Percentiles rank a stretch among this genome's conserved stretches.
Conservation (phyloP, 2,113 vertebrate genomes). For the Lycocorax pyrrhopterus region DNA sequence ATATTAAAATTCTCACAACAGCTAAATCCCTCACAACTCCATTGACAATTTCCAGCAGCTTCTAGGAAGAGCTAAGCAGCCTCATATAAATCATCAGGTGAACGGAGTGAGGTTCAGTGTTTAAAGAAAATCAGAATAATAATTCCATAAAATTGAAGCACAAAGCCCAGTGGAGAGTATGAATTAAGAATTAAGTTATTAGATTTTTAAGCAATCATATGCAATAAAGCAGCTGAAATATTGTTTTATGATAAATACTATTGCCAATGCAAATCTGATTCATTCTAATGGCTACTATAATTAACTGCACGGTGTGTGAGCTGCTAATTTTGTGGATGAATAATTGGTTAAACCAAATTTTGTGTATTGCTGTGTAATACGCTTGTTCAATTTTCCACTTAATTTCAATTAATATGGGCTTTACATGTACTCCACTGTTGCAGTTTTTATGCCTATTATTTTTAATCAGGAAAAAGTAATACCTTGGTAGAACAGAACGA, state of each 20-base stretch:
- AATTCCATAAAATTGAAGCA: neutral
- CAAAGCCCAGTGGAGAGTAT: neutral
- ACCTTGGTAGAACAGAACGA: conserved; percentile 3
- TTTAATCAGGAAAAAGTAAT: conserved; percentile 60
- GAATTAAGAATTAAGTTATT: neutral
- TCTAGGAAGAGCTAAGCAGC: neutral
- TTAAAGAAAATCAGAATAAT: conserved; percentile 4
- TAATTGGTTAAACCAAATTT: conserved; percentile 42
- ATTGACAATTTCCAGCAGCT: neutral
- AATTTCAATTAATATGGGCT: conserved; percentile 52
- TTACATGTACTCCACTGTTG: neutral
- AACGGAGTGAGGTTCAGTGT: neutral
- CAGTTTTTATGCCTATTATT: conserved; percentile 47
- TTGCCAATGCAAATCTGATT: conserved; percentile 16
- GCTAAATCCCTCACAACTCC: neutral
- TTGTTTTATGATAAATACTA: conserved; percentile 13
- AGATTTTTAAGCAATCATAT: conserved; percentile 11
- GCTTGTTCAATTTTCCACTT: conserved; percentile 61
- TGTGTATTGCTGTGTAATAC: neutral
- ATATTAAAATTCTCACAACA: neutral
- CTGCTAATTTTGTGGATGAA: conserved; percentile 43
- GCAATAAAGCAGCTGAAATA: neutral
- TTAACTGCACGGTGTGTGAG: conserved; percentile 18
- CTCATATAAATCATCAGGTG: conserved; percentile 14
- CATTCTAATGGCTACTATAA: conserved; percentile 31